A percentile compares a stretch with the other conserved stretches of the same genome.
phyloP scores from a whole-genome alignment of 2,113 vertebrate species.

The Sinocyclocheilus maitianheensis region DNA sequence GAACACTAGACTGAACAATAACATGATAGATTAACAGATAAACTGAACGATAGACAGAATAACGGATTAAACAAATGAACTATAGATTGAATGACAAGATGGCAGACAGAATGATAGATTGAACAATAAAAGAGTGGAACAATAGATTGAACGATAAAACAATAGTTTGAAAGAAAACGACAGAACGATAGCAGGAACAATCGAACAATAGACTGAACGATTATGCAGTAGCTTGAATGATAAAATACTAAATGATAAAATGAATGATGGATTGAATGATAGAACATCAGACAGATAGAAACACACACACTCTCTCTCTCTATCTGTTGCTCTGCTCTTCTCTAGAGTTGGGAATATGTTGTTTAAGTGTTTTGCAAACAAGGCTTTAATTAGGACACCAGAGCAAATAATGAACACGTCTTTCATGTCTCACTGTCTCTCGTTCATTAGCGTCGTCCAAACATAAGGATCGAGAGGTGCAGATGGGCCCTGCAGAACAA shows the following conservation, averaged over 20 bases:
- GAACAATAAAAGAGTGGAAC: too few relatives aligned
- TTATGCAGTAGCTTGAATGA: neutral
- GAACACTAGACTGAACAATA: neutral
- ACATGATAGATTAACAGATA: neutral
- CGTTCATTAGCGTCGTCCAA: conserved; percentile 32
- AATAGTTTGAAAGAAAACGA: neutral
- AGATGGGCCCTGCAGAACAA: conserved; percentile 56
- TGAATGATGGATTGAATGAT: neutral
- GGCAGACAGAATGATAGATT: neutral
- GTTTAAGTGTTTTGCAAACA: conserved; percentile 63
- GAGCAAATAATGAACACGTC: conserved; percentile 56
- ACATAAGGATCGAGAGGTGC: conserved; percentile 53
- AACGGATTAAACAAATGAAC: too few relatives aligned
- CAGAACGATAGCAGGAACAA: neutral
- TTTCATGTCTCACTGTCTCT: conserved; percentile 48
- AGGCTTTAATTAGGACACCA: conserved; percentile 67
- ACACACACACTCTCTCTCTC: neutral
- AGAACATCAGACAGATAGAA: conserved; percentile 3
- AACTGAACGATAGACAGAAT: too few relatives aligned
- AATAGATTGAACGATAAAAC: too few relatives aligned
- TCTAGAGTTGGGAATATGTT: neutral
- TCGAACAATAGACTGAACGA: neutral
- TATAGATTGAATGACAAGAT: too few relatives aligned
- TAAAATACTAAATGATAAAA: neutral
- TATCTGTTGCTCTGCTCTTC: neutral